Percentiles rank a stretch among this genome's conserved stretches.
Conservation (phyloP, 2,797 vertebrate genomes). For the Lophius americanus region DNA sequence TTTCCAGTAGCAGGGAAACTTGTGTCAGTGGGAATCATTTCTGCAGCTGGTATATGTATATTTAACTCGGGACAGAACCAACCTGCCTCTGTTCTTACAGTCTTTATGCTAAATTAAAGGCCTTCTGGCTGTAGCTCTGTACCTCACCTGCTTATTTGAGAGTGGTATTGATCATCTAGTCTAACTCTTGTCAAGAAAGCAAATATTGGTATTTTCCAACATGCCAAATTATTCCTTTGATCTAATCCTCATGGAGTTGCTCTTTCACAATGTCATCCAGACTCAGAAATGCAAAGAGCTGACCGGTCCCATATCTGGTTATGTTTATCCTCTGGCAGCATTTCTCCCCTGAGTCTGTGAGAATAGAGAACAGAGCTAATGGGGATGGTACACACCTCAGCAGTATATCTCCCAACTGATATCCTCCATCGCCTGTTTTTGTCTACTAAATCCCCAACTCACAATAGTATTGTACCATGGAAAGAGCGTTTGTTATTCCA, state of each 20-base stretch:
- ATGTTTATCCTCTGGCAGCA: slow-evolving; percentile 44
- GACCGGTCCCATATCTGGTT: slow-evolving; percentile 37
- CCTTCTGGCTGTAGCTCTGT: background rate
- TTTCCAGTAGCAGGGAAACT: too few species aligned
- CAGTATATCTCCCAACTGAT: slow-evolving; percentile 49
- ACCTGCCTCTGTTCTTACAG: background rate
- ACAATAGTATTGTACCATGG: slow-evolving; percentile 52
- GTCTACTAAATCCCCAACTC: slow-evolving; percentile 69
- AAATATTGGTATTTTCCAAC: slow-evolving; percentile 9
- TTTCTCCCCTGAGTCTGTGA: slow-evolving; percentile 45
- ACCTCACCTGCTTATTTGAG: background rate
- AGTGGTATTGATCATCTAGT: slow-evolving; percentile 9
- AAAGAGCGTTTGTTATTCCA: slow-evolving; percentile 63
- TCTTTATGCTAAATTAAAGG: background rate
- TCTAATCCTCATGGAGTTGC: background rate
- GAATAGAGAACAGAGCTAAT: slow-evolving; percentile 29
- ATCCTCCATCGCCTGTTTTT: slow-evolving; percentile 60
- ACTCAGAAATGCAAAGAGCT: slow-evolving; percentile 38
- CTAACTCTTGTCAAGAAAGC: slow-evolving; percentile 1
- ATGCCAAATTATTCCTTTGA: slow-evolving; percentile 5
- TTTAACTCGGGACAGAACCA: background rate
- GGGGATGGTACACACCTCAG: slow-evolving; percentile 59
- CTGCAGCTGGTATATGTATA: background rate
- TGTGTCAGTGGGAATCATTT: too few species aligned
- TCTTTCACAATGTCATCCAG: slow-evolving; percentile 8